Evolutionary conservation across 2,113 vertebrate genomes (phyloP).

Genomic region (Poecilia latipinna): DNA sequence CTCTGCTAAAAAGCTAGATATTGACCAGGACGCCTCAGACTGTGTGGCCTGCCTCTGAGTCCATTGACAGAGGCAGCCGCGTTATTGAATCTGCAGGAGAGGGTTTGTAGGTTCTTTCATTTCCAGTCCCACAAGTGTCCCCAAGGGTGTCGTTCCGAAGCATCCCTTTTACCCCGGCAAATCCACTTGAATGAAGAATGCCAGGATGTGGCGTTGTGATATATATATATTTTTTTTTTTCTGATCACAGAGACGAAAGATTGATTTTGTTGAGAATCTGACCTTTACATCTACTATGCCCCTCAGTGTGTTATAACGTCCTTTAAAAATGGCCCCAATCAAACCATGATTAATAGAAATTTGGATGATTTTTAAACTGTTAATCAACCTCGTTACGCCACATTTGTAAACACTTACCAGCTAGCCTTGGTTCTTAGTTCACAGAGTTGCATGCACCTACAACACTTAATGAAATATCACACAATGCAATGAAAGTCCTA

Average conservation of each 20-base stretch:
- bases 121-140: conserved; percentile 18
- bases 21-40: conserved; percentile 59
- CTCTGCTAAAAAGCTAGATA: conserved; percentile 55
- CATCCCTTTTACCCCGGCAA: conserved; percentile 15
- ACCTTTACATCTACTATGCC: not conserved
- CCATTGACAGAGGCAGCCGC: conserved; percentile 26
- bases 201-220: conserved; percentile 2
- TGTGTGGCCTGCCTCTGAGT: conserved; percentile 25
- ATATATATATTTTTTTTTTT: not conserved
- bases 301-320: not conserved
- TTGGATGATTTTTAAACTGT: not conserved
- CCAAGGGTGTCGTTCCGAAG: conserved; percentile 39
- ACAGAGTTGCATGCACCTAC: no score
- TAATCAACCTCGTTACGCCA: not conserved
- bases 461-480: not conserved
- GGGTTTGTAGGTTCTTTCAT: conserved; percentile 26
- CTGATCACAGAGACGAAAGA: not conserved
- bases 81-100: conserved; percentile 29
- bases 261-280: not conserved
- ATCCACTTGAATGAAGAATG: conserved; percentile 15
- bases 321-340: not conserved
- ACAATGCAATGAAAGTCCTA: not conserved
- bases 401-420: not conserved
- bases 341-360: not conserved
- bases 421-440: not conserved